Percentiles rank a stretch among this genome's conserved stretches.
phyloP scores from a whole-genome alignment of 2,888 invertebrate genomes.

The Cheilosia grossa region DNA sequence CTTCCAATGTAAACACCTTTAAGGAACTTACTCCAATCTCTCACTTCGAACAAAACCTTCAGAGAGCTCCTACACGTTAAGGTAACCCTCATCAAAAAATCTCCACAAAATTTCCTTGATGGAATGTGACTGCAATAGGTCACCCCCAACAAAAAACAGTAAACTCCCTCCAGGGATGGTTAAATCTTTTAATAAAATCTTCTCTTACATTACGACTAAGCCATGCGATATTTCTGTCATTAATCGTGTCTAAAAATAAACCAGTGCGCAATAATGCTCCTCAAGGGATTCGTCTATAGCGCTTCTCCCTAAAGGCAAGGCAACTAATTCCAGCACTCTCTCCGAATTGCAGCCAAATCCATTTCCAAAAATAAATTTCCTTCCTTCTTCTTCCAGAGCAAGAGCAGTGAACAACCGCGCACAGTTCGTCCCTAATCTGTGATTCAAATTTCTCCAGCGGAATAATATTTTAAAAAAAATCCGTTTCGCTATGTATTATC shows the following conservation, averaged over 20 bases:
- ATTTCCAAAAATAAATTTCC: constrained; percentile 5
- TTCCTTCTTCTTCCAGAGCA: background rate
- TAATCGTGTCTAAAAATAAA: background rate
- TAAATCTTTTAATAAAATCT: constrained; percentile 2
- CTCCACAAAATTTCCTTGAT: background rate
- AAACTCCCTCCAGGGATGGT: background rate
- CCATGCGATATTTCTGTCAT: background rate
- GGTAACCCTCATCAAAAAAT: no score
- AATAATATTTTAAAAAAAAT: background rate
- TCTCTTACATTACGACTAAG: background rate
- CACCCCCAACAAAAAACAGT: background rate
- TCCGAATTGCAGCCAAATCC: constrained; percentile 1
- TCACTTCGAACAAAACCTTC: no score
- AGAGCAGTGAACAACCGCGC: background rate
- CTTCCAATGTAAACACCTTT: no score
- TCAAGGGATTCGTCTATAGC: background rate
- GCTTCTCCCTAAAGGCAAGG: background rate
- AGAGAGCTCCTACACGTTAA: no score
- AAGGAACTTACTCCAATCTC: no score
- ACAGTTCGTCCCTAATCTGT: constrained; percentile 4
- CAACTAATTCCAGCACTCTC: constrained; percentile 3
- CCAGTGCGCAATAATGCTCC: constrained; percentile 1
- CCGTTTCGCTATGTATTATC: background rate
- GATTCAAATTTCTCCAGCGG: constrained; percentile 1
- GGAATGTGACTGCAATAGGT: background rate